Conservation (phyloP, 2,888 invertebrate species). For the Tetragonula carbonaria region DNA sequence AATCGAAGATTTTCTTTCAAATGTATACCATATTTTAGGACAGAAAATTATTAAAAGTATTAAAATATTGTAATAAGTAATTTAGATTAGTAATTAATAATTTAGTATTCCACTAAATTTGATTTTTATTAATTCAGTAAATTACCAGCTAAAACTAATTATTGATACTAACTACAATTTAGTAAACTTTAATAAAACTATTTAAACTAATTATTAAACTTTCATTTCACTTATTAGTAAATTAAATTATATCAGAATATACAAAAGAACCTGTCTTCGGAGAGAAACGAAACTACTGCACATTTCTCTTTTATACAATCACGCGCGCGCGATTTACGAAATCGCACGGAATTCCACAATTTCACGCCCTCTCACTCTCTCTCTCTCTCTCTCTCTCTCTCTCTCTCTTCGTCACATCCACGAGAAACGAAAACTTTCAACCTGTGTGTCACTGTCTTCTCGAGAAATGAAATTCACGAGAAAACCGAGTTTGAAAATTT, state of each 20-base stretch:
- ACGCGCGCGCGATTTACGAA: not conserved
- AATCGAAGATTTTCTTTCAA: too few species aligned
- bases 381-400: too few species aligned
- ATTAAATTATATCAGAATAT: not conserved
- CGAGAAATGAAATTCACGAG: not conserved
- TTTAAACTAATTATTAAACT: too few species aligned
- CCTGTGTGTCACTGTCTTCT: not conserved
- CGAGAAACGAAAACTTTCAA: not conserved
- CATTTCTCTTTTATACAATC: slow-evolving; percentile 8
- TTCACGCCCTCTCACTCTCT: not conserved
- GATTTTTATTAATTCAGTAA: too few species aligned
- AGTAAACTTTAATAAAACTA: too few species aligned
- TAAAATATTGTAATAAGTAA: not conserved
- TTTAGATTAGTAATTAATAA: too few species aligned
- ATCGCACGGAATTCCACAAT: not conserved
- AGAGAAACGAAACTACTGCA: not conserved
- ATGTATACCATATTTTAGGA: too few species aligned
- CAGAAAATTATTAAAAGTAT: not conserved
- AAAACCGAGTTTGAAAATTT: too few species aligned
- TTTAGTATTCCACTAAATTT: too few species aligned
- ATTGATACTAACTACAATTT: too few species aligned
- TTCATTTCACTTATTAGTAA: too few species aligned
- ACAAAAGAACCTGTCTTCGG: not conserved
- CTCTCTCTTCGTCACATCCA: not conserved
- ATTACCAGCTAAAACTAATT: too few species aligned